phyloP scores from a whole-genome alignment of 2,113 vertebrate genomes.

The Craseonycteris thonglongyai region DNA sequence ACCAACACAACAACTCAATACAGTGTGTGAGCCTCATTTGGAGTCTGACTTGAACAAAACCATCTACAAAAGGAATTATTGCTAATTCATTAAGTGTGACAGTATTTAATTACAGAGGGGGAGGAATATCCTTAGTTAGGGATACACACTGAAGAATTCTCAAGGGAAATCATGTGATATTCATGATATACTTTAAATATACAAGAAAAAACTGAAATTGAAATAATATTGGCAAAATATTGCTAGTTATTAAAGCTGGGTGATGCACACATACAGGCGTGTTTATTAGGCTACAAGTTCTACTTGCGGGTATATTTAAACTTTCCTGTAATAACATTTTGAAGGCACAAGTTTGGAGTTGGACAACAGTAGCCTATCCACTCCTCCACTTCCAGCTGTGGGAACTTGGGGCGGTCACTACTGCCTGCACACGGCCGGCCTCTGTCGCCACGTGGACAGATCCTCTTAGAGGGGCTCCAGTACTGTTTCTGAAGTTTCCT shows the following conservation, averaged over 20 bases:
- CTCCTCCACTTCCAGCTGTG: neutral
- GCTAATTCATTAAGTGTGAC: neutral
- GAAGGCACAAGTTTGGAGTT: neutral
- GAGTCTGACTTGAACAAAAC: neutral
- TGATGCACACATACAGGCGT: neutral
- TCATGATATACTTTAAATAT: neutral
- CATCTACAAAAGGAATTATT: neutral
- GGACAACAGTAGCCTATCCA: neutral
- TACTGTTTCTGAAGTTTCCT: neutral
- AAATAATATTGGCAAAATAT: neutral
- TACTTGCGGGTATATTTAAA: neutral
- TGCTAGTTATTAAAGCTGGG: neutral
- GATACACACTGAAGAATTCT: neutral
- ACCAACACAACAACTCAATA: neutral
- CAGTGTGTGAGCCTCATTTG: neutral
- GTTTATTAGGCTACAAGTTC: neutral
- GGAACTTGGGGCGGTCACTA: neutral
- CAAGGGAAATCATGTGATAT: neutral
- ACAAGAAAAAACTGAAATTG: neutral
- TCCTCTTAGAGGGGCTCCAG: neutral
- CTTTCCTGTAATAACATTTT: neutral
- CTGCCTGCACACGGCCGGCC: neutral
- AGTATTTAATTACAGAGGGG: neutral
- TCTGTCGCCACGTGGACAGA: neutral
- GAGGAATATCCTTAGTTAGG: neutral